Percentiles rank a stretch among this genome's conserved stretches.
Evolutionary conservation across 2,113 vertebrate genomes (phyloP).

Genomic region (Proterorhinus semilunaris): DNA sequence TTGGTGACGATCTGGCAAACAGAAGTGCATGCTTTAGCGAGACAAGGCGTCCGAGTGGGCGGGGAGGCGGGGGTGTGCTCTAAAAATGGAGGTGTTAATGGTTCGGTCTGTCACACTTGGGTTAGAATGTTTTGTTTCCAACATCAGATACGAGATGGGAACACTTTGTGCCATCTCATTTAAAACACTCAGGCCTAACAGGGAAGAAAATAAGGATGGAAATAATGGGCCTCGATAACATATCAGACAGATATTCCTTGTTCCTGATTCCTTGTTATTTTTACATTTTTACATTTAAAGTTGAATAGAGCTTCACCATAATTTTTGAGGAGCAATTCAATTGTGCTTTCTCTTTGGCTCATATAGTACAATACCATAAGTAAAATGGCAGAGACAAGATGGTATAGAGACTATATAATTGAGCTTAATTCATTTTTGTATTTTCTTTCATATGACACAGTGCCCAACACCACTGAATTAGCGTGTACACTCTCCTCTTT

Average conservation of each 20-base stretch:
- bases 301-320: too few relatives aligned
- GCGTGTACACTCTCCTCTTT: too few relatives aligned
- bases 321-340: too few relatives aligned
- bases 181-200: constrained; percentile 4
- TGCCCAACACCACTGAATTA: too few relatives aligned
- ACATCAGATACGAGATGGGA: constrained; percentile 9
- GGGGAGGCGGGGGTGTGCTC: neutral
- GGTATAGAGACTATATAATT: too few relatives aligned
- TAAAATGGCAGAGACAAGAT: too few relatives aligned
- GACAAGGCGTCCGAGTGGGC: neutral
- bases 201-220: constrained; percentile 1
- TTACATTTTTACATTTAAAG: neutral
- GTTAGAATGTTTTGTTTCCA: constrained; percentile 3
- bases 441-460: too few relatives aligned
- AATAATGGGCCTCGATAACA: neutral
- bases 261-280: neutral
- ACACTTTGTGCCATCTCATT: constrained; percentile 12
- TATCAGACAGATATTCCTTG: neutral
- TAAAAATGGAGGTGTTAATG: constrained; percentile 9
- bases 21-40: neutral
- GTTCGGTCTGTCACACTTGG: constrained; percentile 6
- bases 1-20: neutral
- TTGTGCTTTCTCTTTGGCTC: too few relatives aligned
- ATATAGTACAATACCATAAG: too few relatives aligned
- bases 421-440: too few relatives aligned